phyloP scores from a whole-genome alignment of 2,113 vertebrate species.

The Lipotes vexillifer region DNA sequence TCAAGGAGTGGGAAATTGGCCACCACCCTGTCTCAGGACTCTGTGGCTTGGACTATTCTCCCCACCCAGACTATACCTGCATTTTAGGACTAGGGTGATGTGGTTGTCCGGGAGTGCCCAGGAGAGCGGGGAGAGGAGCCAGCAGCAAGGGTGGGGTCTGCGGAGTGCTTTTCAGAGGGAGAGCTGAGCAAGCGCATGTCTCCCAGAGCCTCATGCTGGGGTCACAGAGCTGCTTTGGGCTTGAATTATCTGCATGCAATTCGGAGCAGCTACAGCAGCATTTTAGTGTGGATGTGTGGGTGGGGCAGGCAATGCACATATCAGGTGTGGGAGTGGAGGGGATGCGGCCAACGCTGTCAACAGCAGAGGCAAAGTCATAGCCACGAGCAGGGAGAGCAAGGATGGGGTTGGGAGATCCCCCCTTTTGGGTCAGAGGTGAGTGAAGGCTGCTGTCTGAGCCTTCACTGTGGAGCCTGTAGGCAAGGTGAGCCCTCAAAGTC shows the following conservation, averaged over 20 bases:
- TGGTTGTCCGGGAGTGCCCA: background rate
- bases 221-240: background rate
- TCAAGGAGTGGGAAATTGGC: background rate
- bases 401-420: rapidly evolving
- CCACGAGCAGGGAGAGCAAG: background rate
- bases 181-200: background rate
- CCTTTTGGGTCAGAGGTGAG: background rate
- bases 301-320: rapidly evolving
- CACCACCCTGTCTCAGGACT: background rate
- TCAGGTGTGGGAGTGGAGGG: background rate
- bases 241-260: background rate
- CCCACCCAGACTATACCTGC: background rate
- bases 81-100: background rate
- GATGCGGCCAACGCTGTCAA: background rate
- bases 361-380: background rate
- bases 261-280: rapidly evolving
- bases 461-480: background rate
- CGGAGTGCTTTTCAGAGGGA: background rate
- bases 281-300: background rate
- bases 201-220: background rate
- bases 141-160: background rate
- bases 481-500: background rate
- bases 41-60: background rate
- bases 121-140: background rate
- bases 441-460: background rate